Percentiles rank a stretch among this genome's conserved stretches.
Evolutionary conservation across 2,797 vertebrate species (phyloP).

Genomic region (Pithecia hirsuta): DNA sequence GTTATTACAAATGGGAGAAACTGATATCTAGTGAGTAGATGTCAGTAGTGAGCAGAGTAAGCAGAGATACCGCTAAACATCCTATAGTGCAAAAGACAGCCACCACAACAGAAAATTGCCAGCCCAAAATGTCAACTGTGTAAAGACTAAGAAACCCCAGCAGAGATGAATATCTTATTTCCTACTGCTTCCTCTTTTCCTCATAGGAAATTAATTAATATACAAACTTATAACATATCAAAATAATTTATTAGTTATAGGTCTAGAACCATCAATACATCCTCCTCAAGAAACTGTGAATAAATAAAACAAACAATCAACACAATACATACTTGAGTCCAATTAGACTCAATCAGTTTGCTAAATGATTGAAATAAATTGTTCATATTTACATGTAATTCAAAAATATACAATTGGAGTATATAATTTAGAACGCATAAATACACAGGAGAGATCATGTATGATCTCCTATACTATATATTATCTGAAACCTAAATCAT

Average conservation of each 20-base stretch:
- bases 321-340: neutral
- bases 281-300: neutral
- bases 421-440: conserved; percentile 12
- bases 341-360: neutral
- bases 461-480: neutral
- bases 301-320: conserved; percentile 8
- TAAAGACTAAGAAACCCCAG: neutral
- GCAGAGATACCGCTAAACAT: neutral
- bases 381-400: neutral
- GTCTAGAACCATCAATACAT: neutral
- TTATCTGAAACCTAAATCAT: neutral
- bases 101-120: neutral
- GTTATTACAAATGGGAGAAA: neutral
- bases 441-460: neutral
- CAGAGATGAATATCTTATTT: neutral
- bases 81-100: neutral
- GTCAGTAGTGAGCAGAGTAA: no score
- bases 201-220: neutral
- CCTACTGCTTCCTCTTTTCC: neutral
- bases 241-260: conserved; percentile 21
- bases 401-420: neutral
- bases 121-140: neutral
- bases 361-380: neutral
- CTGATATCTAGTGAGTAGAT: neutral
- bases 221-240: neutral